phyloP scores from a whole-genome alignment of 2,113 vertebrate genomes.

The Apaloderma vittatum region DNA sequence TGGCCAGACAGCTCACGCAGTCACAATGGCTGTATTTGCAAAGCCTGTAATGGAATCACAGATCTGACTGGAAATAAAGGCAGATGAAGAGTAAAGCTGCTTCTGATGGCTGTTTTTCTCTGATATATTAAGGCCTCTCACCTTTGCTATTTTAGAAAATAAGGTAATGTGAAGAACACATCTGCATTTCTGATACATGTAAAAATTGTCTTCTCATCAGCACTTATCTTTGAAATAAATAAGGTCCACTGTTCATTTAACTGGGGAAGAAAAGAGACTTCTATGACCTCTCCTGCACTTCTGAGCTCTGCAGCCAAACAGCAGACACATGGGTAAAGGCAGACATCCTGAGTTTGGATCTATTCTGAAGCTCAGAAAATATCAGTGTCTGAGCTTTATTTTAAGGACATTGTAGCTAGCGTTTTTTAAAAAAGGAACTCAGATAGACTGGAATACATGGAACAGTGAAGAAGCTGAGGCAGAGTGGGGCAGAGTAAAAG shows the following conservation, averaged over 20 bases:
- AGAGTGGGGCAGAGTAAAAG: neutral
- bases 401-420: neutral
- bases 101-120: neutral
- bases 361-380: neutral
- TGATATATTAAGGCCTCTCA: neutral
- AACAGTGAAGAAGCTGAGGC: neutral
- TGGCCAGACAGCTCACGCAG: neutral
- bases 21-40: neutral
- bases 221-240: neutral
- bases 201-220: neutral
- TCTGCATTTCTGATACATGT: neutral
- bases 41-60: neutral
- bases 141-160: neutral
- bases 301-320: neutral
- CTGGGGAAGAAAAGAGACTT: neutral
- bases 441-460: neutral
- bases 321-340: neutral
- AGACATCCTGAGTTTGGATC: neutral
- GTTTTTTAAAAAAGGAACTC: neutral
- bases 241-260: neutral
- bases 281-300: neutral
- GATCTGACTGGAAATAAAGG: neutral
- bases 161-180: neutral
- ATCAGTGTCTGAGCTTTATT: neutral
- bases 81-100: neutral